phyloP scores from a whole-genome alignment of 1,140 invertebrate genomes.

The Arion vulgaris region DNA sequence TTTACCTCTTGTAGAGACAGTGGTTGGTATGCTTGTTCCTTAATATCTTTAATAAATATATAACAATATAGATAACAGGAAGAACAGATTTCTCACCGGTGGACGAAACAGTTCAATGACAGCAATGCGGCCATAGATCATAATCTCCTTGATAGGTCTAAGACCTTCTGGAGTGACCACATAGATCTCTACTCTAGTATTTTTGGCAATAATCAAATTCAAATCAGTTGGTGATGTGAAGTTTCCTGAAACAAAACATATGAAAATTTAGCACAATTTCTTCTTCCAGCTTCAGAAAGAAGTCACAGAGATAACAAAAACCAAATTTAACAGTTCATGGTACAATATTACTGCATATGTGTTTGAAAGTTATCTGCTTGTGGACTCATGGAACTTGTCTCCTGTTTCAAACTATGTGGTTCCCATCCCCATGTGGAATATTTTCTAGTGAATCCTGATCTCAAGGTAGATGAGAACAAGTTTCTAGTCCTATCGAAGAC shows the following conservation, averaged over 20 bases:
- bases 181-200: constrained; percentile 95
- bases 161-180: constrained; percentile 96
- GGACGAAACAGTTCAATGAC: constrained; percentile 95
- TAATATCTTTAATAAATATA: too few relatives aligned
- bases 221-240: constrained; percentile 94
- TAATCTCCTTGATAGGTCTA: constrained; percentile 93
- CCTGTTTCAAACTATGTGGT: too few relatives aligned
- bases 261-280: not conserved
- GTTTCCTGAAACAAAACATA: constrained; percentile 82
- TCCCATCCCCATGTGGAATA: too few relatives aligned
- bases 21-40: too few relatives aligned
- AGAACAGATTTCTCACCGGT: constrained; percentile 78
- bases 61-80: too few relatives aligned
- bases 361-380: too few relatives aligned
- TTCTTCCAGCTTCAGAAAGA: not conserved
- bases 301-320: not conserved
- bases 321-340: not conserved
- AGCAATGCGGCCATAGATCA: constrained; percentile 93
- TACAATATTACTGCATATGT: too few relatives aligned
- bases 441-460: too few relatives aligned
- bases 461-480: too few relatives aligned
- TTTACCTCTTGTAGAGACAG: too few relatives aligned
- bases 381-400: too few relatives aligned
- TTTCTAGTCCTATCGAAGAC: too few relatives aligned
- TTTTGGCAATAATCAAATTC: constrained; percentile 96